Evolutionary conservation across 2,113 vertebrate species (phyloP), one percentile per base, ranked within the genome.

Genomic region (Otocyon megalotis): DNA sequence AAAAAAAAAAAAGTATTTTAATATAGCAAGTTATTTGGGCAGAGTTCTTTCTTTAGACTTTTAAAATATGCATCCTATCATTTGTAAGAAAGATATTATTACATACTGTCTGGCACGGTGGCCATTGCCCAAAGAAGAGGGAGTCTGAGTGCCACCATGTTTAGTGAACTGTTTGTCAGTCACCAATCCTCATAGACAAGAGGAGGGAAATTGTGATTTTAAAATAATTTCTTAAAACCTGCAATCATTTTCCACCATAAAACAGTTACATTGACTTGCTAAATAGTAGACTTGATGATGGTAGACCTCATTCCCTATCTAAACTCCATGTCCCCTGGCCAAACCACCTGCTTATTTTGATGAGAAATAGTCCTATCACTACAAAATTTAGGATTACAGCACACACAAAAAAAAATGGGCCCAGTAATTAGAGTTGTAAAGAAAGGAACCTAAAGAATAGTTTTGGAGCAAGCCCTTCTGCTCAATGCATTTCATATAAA

Each of bases 11-110:
- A 48, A 7, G 8, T 1, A 8, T 81, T 8, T 65, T 67, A 65
- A 87, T 85, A 9, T 13, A 65, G 17, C 13, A 88, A 71, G 14
- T 69, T 76, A 56, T 19, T 94, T 79, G 11, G 48, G n/a, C 63
- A 63, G 90, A 20, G 4, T 80, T 50, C 93, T 35, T 67, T 77
- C 14, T 43, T 3, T 81, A 43, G 2, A 48, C 22, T 69, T 96
- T 90, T n/a, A 83, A 94, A 93, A 65, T 79, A 81, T 3, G 17
- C 24, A 69, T 95, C 88, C 60, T 96, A 16, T 74, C 14, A 83
- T 83, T 87, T 63, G 9, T 62, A 83, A 93, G n/a, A 62, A 93
- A 77, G 86, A 67, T 71, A 86, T 19, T 72, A 48, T 48, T 63
- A n/a, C 14, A n/a, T 71, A 54, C 32, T 76, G 13, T 4, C 62